Evolutionary conservation across 2,113 vertebrate species (phyloP).

Genomic region (Aegithalos caudatus): DNA sequence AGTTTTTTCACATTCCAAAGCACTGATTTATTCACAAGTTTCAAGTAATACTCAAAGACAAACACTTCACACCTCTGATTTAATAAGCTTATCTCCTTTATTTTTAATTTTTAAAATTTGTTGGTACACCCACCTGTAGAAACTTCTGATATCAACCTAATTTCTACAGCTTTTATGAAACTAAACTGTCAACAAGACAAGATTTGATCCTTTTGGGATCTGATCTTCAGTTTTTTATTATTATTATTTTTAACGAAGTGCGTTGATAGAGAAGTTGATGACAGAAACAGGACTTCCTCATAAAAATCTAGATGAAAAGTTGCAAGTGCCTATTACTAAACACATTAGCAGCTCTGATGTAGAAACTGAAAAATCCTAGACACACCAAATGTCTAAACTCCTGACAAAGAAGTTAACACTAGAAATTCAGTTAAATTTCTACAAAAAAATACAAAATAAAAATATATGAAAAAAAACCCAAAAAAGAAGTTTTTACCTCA

Average conservation of each 20-base stretch:
- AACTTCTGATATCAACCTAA: neutral
- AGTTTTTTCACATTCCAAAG: conserved; percentile 57
- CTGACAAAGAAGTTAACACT: neutral
- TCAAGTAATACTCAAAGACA: conserved; percentile 25
- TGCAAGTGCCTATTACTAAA: neutral
- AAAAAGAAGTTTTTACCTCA: neutral
- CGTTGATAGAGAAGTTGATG: neutral
- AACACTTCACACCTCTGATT: conserved; percentile 43
- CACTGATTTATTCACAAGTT: conserved; percentile 64
- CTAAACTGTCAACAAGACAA: neutral
- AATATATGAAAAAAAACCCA: rapidly evolving
- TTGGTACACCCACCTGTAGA: neutral
- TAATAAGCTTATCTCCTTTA: conserved; percentile 31
- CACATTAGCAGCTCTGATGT: neutral
- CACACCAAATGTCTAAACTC: neutral
- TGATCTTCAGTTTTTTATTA: neutral
- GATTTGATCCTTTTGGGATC: neutral
- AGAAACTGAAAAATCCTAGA: neutral
- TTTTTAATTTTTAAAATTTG: neutral
- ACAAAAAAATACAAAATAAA: neutral
- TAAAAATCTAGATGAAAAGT: conserved; percentile 1
- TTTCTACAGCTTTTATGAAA: neutral
- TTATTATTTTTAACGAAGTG: neutral
- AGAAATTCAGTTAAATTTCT: neutral
- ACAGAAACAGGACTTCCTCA: neutral